Evolutionary conservation across 2,113 vertebrate genomes (phyloP).

Genomic region (Esox niger): DNA sequence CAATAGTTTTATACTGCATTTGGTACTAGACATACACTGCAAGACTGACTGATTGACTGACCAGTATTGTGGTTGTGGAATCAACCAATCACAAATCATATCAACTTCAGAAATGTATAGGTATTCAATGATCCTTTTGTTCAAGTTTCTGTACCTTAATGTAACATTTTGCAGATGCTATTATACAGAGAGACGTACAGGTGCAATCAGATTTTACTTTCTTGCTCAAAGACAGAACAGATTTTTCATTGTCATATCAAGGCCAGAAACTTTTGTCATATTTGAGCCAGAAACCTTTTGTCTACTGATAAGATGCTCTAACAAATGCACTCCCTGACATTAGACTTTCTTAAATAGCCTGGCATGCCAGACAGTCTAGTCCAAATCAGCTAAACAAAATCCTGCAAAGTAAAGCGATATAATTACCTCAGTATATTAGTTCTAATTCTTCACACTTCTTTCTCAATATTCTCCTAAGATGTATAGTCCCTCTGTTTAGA

Average conservation of each 20-base stretch:
- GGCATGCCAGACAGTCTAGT: neutral
- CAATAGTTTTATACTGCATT: neutral
- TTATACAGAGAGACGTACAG: too few relatives aligned
- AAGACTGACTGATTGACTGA: constrained; percentile 77
- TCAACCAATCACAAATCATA: neutral
- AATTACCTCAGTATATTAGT: neutral
- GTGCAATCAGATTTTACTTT: too few relatives aligned
- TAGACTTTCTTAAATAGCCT: neutral
- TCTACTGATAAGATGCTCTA: too few relatives aligned
- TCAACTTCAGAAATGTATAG: neutral
- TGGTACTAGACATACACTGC: neutral
- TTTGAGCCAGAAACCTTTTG: too few relatives aligned
- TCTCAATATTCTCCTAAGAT: neutral
- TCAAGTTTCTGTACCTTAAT: too few relatives aligned
- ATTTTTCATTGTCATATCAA: too few relatives aligned
- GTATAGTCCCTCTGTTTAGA: neutral
- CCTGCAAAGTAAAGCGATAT: neutral
- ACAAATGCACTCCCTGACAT: neutral
- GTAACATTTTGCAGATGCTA: too few relatives aligned
- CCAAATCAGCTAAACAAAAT: neutral
- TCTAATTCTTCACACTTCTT: neutral
- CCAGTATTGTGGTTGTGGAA: constrained; percentile 67
- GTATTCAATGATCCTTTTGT: neutral
- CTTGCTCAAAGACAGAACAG: too few relatives aligned
- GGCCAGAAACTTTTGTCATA: too few relatives aligned